phyloP scores from a whole-genome alignment of 2,797 vertebrate genomes.

The Chelon labrosus region DNA sequence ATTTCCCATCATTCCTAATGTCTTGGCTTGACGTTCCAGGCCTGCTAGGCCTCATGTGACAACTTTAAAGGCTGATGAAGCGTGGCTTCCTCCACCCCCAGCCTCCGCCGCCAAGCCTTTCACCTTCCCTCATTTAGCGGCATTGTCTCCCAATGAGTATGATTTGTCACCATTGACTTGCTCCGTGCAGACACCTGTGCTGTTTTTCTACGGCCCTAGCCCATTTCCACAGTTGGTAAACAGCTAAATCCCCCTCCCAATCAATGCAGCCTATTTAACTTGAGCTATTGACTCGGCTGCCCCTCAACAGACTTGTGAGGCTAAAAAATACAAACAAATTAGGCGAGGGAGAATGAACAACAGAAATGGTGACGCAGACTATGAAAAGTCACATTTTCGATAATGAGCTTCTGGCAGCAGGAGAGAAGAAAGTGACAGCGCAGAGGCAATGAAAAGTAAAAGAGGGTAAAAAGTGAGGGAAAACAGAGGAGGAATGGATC shows the following conservation, averaged over 20 bases:
- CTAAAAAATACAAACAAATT: constrained; percentile 74
- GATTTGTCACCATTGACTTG: constrained; percentile 71
- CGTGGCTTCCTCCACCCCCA: constrained; percentile 28
- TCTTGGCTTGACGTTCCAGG: constrained; percentile 38
- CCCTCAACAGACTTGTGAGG: constrained; percentile 59
- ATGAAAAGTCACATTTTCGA: constrained; percentile 72
- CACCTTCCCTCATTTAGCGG: constrained; percentile 57
- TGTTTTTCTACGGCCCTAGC: constrained; percentile 34
- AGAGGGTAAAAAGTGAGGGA: constrained; percentile 25
- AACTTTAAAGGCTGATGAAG: constrained; percentile 62
- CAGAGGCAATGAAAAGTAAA: constrained; percentile 21
- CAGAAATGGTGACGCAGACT: constrained; percentile 42
- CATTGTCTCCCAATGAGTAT: constrained; percentile 67
- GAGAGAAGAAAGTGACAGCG: constrained; percentile 51
- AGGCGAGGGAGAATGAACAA: constrained; percentile 65
- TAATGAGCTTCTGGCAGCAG: constrained; percentile 70
- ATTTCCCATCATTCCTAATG: constrained; percentile 39
- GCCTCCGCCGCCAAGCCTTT: constrained; percentile 46
- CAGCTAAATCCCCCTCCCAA: constrained; percentile 75
- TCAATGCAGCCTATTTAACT: constrained; percentile 80
- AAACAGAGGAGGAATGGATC: constrained; percentile 73
- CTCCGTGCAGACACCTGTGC: constrained; percentile 42
- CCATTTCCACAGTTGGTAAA: constrained; percentile 79
- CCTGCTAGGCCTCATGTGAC: constrained; percentile 37
- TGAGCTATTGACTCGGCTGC: constrained; percentile 73